phyloP scores from a whole-genome alignment of 2,888 invertebrate species.

The Acheta domesticus region DNA sequence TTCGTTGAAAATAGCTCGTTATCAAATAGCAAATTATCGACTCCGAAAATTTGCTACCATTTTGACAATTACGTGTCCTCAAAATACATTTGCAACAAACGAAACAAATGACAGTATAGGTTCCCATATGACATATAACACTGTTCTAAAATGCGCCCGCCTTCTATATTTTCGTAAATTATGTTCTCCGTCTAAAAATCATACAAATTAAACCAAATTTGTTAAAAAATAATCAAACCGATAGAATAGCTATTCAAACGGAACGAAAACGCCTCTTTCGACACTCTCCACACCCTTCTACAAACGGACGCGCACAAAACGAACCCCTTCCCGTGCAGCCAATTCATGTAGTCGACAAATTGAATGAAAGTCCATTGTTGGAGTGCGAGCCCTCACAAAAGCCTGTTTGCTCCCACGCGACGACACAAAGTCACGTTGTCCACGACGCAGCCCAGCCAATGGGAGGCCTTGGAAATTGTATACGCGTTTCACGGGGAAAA shows the following conservation, averaged over 20 bases:
- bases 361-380: conserved; percentile 18
- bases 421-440: conserved; percentile 9
- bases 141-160: too few species aligned
- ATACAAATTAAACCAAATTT: not conserved
- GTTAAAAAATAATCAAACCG: not conserved
- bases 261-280: not conserved
- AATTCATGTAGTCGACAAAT: conserved; percentile 7
- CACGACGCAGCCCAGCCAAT: not conserved
- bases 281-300: not conserved
- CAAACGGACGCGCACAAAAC: not conserved
- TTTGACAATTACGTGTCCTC: too few species aligned
- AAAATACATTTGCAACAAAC: too few species aligned
- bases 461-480: conserved; percentile 18
- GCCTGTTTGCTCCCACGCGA: conserved; percentile 18
- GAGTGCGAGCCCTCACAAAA: not conserved
- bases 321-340: not conserved
- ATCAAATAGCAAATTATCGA: too few species aligned
- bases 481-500: conserved; percentile 18
- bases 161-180: not conserved
- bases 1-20: too few species aligned
- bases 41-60: too few species aligned
- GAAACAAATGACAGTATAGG: too few species aligned
- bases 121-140: too few species aligned
- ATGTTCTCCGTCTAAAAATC: not conserved
- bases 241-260: not conserved